These are phyloP conservation scores for Globodera rostochiensis DNA, from an alignment of 1,140 invertebrate species.

Conservation along the genomic window DNA sequence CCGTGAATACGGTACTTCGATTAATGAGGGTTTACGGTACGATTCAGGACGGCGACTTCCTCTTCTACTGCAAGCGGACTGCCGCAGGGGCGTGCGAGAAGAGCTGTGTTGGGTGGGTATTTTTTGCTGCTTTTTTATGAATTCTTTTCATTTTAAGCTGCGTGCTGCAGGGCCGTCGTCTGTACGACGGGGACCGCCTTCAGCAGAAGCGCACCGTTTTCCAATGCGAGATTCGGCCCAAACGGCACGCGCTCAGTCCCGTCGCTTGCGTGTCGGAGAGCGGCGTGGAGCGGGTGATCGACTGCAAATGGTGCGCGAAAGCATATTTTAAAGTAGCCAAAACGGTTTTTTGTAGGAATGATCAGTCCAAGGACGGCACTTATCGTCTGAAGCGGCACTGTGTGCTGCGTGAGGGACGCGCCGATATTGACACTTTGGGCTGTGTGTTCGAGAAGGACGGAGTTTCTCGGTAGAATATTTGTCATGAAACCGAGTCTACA, in stretches of 20 bases:
- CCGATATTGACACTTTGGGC: slow-evolving; percentile 29
- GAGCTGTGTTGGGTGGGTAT: slow-evolving; percentile 29
- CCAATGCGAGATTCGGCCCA: slow-evolving; percentile 38
- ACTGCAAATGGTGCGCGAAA: slow-evolving; percentile 29
- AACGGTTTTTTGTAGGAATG: slow-evolving; percentile 7
- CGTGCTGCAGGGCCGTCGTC: slow-evolving; percentile 11
- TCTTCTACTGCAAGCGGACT: slow-evolving; percentile 38
- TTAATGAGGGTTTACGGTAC: neutral
- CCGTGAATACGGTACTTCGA: no score
- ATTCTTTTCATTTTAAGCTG: slow-evolving; percentile 6
- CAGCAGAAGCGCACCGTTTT: slow-evolving; percentile 26
- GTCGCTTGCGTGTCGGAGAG: slow-evolving; percentile 34
- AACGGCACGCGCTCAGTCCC: slow-evolving; percentile 29
- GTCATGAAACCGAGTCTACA: neutral
- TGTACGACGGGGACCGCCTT: slow-evolving; percentile 36
- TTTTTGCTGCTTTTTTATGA: neutral
- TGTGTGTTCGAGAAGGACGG: slow-evolving; percentile 34
- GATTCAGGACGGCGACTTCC: slow-evolving; percentile 36
- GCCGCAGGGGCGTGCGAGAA: slow-evolving; percentile 21
- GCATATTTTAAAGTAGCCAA: neutral
- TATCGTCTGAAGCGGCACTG: slow-evolving; percentile 31
- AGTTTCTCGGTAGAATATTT: slow-evolving; percentile 12
- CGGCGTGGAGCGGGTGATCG: slow-evolving; percentile 26
- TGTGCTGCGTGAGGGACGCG: slow-evolving; percentile 23
- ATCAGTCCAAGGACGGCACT: slow-evolving; percentile 21